Evolutionary conservation across 1,140 invertebrate species (phyloP).

Genomic region (Neodiprion fabricii): DNA sequence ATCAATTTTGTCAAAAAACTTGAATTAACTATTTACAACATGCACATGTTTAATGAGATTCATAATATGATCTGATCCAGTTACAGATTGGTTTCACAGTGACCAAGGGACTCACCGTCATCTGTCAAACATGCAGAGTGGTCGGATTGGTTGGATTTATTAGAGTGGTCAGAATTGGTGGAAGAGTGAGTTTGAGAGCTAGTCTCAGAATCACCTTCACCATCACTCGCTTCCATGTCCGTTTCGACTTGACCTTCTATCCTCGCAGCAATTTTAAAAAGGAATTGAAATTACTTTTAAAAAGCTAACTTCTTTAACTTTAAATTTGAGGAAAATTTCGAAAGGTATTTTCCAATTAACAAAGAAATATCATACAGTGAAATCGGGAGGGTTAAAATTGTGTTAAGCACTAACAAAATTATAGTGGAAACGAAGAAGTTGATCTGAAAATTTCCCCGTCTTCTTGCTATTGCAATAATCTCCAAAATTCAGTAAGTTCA

Average conservation of each 20-base stretch:
- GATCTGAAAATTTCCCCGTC: no score
- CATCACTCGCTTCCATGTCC: constrained; percentile 59
- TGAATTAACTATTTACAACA: constrained; percentile 9
- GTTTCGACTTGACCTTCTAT: constrained; percentile 60
- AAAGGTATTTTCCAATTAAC: not conserved
- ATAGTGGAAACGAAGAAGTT: no score
- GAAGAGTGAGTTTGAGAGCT: constrained; percentile 61
- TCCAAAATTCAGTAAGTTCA: no score
- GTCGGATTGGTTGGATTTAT: constrained; percentile 57
- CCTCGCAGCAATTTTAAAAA: constrained; percentile 56
- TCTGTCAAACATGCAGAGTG: constrained; percentile 58
- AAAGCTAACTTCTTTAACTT: not conserved
- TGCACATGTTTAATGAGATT: not conserved
- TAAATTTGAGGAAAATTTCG: not conserved
- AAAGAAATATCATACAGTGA: not conserved
- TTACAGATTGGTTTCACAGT: not conserved
- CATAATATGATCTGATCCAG: not conserved
- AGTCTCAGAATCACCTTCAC: constrained; percentile 62
- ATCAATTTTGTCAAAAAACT: not conserved
- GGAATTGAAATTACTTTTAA: constrained; percentile 29
- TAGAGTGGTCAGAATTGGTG: constrained; percentile 57
- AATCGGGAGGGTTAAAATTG: not conserved
- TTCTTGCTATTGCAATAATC: no score
- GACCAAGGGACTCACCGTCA: constrained; percentile 53
- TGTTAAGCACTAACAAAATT: not conserved